A percentile compares a stretch with the other conserved stretches of the same genome.
Evolutionary conservation across 2,797 vertebrate species (phyloP).

Genomic region (Phoebastria nigripes): DNA sequence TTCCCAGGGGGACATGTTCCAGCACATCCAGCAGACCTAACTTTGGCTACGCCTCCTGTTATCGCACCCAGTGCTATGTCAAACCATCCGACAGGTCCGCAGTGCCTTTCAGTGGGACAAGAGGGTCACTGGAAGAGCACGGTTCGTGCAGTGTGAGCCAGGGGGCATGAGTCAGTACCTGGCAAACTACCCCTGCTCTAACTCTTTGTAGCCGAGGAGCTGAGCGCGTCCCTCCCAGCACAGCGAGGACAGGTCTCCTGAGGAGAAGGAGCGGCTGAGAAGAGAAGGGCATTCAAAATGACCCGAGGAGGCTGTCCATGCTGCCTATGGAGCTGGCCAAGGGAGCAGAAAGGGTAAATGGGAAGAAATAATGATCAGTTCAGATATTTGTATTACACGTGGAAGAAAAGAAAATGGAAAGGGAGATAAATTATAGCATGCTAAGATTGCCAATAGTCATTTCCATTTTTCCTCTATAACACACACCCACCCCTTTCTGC

Average conservation of each 20-base stretch:
- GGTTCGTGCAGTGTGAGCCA: accelerated
- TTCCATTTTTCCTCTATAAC: not conserved
- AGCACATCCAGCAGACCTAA: not conserved
- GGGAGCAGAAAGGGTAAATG: not conserved
- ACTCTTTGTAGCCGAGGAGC: not conserved
- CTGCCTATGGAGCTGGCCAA: not conserved
- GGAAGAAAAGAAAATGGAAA: not conserved
- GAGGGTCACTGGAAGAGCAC: not conserved
- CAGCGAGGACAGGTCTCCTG: accelerated
- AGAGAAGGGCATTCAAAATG: accelerated
- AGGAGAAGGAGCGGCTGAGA: not conserved
- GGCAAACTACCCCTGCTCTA: not conserved
- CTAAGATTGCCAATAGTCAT: not conserved
- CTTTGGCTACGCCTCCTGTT: not conserved
- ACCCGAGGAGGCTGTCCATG: not conserved
- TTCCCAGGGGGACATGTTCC: not conserved
- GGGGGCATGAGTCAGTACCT: not conserved
- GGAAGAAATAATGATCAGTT: not conserved
- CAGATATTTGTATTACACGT: not conserved
- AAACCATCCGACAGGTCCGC: accelerated
- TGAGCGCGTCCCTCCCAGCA: accelerated
- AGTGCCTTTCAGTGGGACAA: not conserved
- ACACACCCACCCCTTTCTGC: not conserved
- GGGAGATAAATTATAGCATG: not conserved
- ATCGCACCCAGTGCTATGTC: accelerated